Percentiles rank a stretch among this genome's conserved stretches.
phyloP scores from a whole-genome alignment of 2,797 vertebrate genomes.

The Mus caroli region DNA sequence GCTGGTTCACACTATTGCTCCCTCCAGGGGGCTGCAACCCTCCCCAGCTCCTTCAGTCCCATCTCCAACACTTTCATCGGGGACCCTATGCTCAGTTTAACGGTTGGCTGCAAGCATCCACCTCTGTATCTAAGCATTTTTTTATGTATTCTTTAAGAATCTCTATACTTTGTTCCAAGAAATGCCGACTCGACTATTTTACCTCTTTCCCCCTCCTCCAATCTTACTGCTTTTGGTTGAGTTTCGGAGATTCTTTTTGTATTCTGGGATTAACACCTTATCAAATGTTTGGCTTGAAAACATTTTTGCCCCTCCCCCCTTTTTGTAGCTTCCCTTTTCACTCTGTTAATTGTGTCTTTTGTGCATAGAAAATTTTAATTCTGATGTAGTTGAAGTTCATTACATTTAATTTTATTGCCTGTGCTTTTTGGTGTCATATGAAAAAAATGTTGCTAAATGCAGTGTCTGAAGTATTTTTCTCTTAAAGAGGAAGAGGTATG shows the following conservation, averaged over 20 bases:
- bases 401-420: background rate
- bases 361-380: conserved; percentile 22
- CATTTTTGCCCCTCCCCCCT: background rate
- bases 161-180: background rate
- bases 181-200: background rate
- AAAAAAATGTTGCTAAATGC: conserved; percentile 43
- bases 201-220: background rate
- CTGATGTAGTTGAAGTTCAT: background rate
- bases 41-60: no score
- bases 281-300: background rate
- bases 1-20: no score
- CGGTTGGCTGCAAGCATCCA: no score
- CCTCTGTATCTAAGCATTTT: background rate
- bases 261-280: background rate
- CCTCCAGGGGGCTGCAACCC: no score
- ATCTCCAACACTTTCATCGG: no score
- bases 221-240: background rate
- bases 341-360: background rate
- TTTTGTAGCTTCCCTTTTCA: background rate
- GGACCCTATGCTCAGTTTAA: no score
- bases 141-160: background rate
- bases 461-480: background rate
- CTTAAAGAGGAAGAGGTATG: background rate
- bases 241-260: background rate
- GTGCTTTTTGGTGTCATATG: background rate